Conservation (phyloP, 2,113 vertebrate genomes). For the Callocephalon fimbriatum region DNA sequence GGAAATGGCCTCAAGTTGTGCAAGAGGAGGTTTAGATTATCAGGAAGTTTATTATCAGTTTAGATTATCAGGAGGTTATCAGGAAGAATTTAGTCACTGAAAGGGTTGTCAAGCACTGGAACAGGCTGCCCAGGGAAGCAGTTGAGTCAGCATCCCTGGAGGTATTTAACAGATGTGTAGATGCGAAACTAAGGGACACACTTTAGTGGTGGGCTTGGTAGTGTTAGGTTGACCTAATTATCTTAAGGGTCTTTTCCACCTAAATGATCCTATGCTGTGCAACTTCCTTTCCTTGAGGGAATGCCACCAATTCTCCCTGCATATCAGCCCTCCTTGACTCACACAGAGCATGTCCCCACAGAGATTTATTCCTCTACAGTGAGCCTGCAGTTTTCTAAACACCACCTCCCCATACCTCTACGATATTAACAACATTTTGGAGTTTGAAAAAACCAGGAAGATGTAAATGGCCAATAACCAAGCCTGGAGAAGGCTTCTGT, state of each 20-base stretch:
- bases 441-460: neutral
- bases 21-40: neutral
- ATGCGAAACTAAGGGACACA: neutral
- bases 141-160: neutral
- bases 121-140: neutral
- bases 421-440: neutral
- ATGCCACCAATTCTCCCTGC: neutral
- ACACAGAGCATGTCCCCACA: neutral
- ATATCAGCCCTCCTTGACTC: neutral
- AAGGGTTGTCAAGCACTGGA: neutral
- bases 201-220: neutral
- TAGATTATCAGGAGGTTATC: neutral
- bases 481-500: neutral
- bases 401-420: neutral
- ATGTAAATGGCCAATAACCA: neutral
- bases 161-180: fast-evolving
- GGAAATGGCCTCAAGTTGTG: neutral
- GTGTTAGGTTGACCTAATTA: neutral
- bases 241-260: neutral
- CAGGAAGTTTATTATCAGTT: no score
- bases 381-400: neutral
- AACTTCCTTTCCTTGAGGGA: neutral
- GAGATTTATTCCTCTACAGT: neutral
- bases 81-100: neutral
- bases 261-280: neutral